Percentiles rank a stretch among this genome's conserved stretches.
phyloP scores from a whole-genome alignment of 1,140 invertebrate genomes.

The Drosophila biarmipes region DNA sequence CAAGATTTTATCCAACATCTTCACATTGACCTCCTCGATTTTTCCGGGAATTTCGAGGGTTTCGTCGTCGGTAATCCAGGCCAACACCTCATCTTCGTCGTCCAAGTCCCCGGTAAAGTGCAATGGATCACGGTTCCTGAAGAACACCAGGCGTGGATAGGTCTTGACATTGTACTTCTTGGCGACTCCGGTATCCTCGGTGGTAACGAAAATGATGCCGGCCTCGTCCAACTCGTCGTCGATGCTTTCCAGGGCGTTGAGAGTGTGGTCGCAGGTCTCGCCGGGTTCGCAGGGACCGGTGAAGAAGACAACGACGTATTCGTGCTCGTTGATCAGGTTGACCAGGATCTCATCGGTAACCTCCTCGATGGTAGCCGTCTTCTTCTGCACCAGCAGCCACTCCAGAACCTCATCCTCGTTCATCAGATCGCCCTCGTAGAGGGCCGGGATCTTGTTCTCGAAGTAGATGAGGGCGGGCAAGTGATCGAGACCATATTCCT shows the following conservation, averaged over 20 bases:
- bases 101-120: constrained; percentile 91
- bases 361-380: constrained; percentile 96
- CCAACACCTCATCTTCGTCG: constrained; percentile 95
- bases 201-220: constrained; percentile 97
- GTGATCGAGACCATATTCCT: constrained; percentile 95
- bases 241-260: constrained; percentile 95
- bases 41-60: constrained; percentile 95
- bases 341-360: constrained; percentile 96
- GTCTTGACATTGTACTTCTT: constrained; percentile 94
- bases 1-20: constrained; percentile 96
- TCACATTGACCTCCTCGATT: constrained; percentile 96
- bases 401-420: constrained; percentile 96
- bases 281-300: constrained; percentile 95
- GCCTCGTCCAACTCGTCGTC: constrained; percentile 97
- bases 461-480: constrained; percentile 95
- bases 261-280: constrained; percentile 92
- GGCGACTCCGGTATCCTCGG: constrained; percentile 92
- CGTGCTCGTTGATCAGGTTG: constrained; percentile 94
- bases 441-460: constrained; percentile 95
- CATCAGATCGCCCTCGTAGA: constrained; percentile 96
- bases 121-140: constrained; percentile 94
- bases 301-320: constrained; percentile 97
- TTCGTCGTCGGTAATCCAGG: constrained; percentile 96
- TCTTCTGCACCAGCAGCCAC: constrained; percentile 96
- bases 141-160: constrained; percentile 95